Conservation (phyloP, 2,113 vertebrate species). For the Oceanites oceanicus region DNA sequence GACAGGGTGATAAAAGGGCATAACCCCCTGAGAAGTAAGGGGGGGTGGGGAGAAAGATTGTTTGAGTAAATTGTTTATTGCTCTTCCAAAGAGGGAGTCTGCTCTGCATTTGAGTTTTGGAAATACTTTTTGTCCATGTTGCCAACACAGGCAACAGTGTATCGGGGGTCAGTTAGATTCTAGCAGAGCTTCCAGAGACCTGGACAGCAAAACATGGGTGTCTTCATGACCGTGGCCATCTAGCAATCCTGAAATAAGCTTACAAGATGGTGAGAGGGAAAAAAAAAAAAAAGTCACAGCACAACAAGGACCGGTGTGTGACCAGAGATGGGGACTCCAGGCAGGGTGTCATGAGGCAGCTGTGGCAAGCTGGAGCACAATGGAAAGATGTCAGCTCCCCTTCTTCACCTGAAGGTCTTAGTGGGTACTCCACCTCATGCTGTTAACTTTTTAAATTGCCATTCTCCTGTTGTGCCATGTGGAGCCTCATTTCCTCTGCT, state of each 20-base stretch:
- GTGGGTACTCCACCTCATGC: not conserved
- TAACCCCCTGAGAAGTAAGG: not conserved
- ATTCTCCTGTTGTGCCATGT: not conserved
- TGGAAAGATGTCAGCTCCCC: not conserved
- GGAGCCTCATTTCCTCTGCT: not conserved
- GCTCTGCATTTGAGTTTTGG: not conserved
- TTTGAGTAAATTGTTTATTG: not conserved
- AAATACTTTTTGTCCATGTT: conserved; percentile 7
- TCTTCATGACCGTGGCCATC: not conserved
- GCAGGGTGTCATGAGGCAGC: not conserved
- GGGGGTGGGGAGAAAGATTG: rapidly evolving
- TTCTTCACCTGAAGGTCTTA: not conserved
- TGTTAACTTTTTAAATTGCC: not conserved
- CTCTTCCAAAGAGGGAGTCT: not conserved
- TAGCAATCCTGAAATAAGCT: not conserved
- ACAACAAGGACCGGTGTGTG: not conserved
- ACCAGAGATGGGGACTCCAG: not conserved
- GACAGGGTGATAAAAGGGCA: not conserved
- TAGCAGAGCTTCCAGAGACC: not conserved
- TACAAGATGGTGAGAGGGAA: not conserved
- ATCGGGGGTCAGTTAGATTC: not conserved
- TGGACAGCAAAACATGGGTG: not conserved
- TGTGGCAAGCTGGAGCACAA: not conserved
- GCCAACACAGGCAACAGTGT: not conserved
- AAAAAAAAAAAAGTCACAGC: not conserved